Base-by-base conservation (phyloP, 1,140 invertebrate species). In the Dolichoris vasculosae region DNA sequence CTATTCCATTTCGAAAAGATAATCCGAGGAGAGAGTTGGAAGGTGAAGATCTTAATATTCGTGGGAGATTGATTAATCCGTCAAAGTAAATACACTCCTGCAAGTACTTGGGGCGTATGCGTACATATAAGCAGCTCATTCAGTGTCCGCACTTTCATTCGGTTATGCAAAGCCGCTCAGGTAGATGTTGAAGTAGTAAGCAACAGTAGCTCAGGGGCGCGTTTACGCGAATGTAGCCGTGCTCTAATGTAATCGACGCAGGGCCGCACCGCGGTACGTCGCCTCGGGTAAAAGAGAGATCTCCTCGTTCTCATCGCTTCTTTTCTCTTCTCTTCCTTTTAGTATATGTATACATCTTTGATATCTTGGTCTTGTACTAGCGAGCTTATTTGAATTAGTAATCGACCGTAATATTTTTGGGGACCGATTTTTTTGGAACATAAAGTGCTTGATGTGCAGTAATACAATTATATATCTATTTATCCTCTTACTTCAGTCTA, bases 191-290 rank as follows among this genome's bases (percentile, higher is more conserved):
- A 2, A 9, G 55, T 67, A 13, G n/a, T 30, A 67, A 38, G 15
- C n/a, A 4, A 0, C 20, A 38, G 20, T 7, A 38, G 17, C 35
- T 71, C 67, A 71, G 20, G 69, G 69, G 69, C 35, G 17, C 69
- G 23, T 73, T 71, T 73, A 73, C 38, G 69, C 23, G 69, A 32
- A 73, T 73, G 69, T 40, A 13, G 69, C 40, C 35, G 67, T 26
- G 17, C 32, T 20, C 35, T 13, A 43, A 73, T 43, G 40, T 43
- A 73, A 43, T 43, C 35, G 69, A 40, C 38, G 51, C 38, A 20
- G 0, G 38, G 38, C 69, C n/a, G n/a, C n/a, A n/a, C n/a, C n/a
- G n/a, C n/a, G n/a, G n/a, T n/a, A 32, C 35, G 23, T 43, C 69
- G 69, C 26, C 40, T 38, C 38, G 38, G 69, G 38, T 73, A 30